Conservation (phyloP, 64 coral and sea anemone genomes). For the Montipora foliosa region DNA sequence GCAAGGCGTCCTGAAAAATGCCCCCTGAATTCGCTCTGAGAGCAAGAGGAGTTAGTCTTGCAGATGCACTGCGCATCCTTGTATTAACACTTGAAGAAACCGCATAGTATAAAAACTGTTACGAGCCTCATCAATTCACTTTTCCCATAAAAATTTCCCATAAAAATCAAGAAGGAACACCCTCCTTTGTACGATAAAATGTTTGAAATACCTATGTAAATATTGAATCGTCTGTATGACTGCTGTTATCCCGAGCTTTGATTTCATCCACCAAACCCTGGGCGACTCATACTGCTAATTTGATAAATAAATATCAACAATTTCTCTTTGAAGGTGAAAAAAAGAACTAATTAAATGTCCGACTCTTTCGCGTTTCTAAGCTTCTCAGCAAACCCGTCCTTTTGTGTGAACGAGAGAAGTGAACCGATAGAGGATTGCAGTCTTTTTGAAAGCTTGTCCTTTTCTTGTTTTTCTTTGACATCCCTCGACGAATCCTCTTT, state of each 20-base stretch:
- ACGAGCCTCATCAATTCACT: not conserved
- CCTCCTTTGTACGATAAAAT: not conserved
- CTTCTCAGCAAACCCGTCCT: constrained; percentile 76
- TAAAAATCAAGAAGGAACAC: not conserved
- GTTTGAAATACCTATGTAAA: not conserved
- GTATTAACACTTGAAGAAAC: too few species aligned
- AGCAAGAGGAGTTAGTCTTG: too few species aligned
- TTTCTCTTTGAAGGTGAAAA: not conserved
- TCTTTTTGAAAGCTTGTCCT: constrained; percentile 8
- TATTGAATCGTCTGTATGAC: not conserved
- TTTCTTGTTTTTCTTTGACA: not conserved
- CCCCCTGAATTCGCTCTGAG: too few species aligned
- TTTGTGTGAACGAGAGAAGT: constrained; percentile 67
- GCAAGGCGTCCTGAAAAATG: too few species aligned
- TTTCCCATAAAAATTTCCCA: not conserved
- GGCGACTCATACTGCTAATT: not conserved
- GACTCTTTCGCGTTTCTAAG: constrained; percentile 75
- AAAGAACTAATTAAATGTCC: constrained; percentile 11
- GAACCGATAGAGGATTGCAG: constrained; percentile 50
- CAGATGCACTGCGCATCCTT: too few species aligned
- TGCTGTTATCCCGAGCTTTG: not conserved
- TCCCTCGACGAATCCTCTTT: constrained; percentile 47
- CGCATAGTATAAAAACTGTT: too few species aligned
- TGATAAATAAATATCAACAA: not conserved
- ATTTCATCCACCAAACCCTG: not conserved